Evolutionary conservation across 1,140 invertebrate genomes (phyloP).

Genomic region (Forficula auricularia): DNA sequence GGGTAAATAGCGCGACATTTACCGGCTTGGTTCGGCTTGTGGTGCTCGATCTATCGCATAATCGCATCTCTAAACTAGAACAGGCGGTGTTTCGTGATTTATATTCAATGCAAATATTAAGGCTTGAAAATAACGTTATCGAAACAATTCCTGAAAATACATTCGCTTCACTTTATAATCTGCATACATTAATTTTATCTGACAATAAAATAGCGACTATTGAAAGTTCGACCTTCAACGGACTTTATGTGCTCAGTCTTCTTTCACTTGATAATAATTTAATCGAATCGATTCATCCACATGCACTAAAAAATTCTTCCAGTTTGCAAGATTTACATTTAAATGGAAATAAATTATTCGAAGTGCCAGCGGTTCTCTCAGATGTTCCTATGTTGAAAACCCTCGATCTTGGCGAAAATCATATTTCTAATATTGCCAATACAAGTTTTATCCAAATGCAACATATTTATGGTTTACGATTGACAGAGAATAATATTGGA

Average conservation of each 20-base stretch:
- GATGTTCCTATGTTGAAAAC: constrained; percentile 65
- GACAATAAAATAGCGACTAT: constrained; percentile 67
- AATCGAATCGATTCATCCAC: constrained; percentile 54
- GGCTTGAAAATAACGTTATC: constrained; percentile 66
- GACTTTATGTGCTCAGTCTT: constrained; percentile 54
- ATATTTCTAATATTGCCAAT: constrained; percentile 64
- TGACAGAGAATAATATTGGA: constrained; percentile 77
- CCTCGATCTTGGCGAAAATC: constrained; percentile 75
- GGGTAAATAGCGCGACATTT: constrained; percentile 76
- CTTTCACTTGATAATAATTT: constrained; percentile 71
- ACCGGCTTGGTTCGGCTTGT: constrained; percentile 59
- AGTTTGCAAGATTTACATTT: constrained; percentile 74
- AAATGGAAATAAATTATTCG: constrained; percentile 65
- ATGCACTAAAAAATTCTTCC: constrained; percentile 66
- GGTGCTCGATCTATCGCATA: constrained; percentile 63
- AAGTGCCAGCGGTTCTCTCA: constrained; percentile 67
- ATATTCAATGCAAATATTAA: constrained; percentile 60
- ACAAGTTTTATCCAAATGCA: constrained; percentile 62
- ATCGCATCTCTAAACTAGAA: constrained; percentile 61
- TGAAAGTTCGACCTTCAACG: constrained; percentile 57
- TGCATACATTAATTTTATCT: constrained; percentile 70
- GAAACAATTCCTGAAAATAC: constrained; percentile 64
- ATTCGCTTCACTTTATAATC: constrained; percentile 58
- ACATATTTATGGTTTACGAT: constrained; percentile 61
- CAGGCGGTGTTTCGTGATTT: constrained; percentile 61